Base-by-base conservation (phyloP, 2,888 invertebrate genomes). In the Lasioglossum vierecki region DNA sequence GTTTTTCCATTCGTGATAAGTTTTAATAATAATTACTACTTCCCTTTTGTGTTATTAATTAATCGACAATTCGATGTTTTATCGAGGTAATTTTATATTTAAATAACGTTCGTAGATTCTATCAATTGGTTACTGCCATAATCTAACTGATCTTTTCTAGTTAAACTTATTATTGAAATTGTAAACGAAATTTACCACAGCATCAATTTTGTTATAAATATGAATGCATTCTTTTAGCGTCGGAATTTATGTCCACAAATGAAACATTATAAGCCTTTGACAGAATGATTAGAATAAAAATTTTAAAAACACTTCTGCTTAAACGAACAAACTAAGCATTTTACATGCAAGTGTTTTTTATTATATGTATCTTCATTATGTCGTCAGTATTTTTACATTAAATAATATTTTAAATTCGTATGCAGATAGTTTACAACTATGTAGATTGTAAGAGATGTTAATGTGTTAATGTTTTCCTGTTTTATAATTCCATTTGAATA, bases 51-150 rank as follows among this genome's bases (percentile, higher is more conserved):
- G 5, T 44, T 22, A 68, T 13, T 60, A n/a, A n/a, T 53, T n/a
- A 53, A 53, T 53, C n/a, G 9, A n/a, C 22, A 41, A 66, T 35
- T 35, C 66, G 66, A 66, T 30, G 35, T 57, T 68, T n/a, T 57
- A 57, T 57, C 11, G 11, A 57, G 4, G n/a, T 57, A 57, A 1
- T n/a, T n/a, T 68, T 57, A 35, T 79, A 66, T 26, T 60, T 60
- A 30, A 71, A 22, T 77, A 77, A 60, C 46, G 46, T 72, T 72
- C 53, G 41, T 72, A 70, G 57, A 53, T 79, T 63, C 30, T 44
- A 35, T 30, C n/a, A 57, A 77, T 82, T 78, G 18, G 35, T 84
- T 84, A 86, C 88, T 88, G 88, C 84, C 88, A 83, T 39, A 35
- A 39, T 70, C n/a, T 13, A 70, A 71, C 70, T 77, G 68, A 74